Evolutionary conservation across 2,888 invertebrate species (phyloP).

Genomic region (Panopea generosa): DNA sequence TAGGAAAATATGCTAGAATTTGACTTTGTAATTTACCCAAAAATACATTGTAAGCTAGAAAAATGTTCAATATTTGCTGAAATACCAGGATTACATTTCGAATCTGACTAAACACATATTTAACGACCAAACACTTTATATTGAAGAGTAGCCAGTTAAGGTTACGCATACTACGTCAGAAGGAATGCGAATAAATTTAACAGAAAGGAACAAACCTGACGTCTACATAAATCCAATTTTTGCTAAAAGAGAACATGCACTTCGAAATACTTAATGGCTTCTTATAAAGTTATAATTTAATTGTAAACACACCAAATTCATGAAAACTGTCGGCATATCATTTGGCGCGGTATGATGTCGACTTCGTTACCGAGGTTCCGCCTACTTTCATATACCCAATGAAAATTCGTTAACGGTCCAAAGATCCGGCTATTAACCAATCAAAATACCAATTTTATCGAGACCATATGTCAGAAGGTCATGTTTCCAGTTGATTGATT

Average conservation of each 20-base stretch:
- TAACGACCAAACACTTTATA: too few species aligned
- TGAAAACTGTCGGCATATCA: conserved; percentile 21
- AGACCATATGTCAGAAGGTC: conserved; percentile 52
- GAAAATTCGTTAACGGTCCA: conserved; percentile 26
- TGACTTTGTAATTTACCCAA: too few species aligned
- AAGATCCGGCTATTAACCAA: conserved; percentile 49
- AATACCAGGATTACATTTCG: too few species aligned
- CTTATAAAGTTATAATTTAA: background rate
- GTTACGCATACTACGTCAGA: too few species aligned
- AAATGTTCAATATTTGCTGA: too few species aligned
- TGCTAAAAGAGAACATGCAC: too few species aligned
- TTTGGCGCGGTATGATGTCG: conserved; percentile 80
- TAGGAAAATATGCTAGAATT: too few species aligned
- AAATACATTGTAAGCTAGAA: too few species aligned
- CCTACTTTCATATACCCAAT: conserved; percentile 68
- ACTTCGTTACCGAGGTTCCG: conserved; percentile 61
- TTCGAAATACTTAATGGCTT: too few species aligned
- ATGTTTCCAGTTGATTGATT: conserved; percentile 50
- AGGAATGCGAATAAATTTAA: too few species aligned
- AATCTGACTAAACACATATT: too few species aligned
- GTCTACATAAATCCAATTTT: background rate
- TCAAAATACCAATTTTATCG: conserved; percentile 29
- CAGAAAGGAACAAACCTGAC: background rate
- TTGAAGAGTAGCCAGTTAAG: too few species aligned
- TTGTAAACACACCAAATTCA: conserved; percentile 7